Conservation (phyloP, 2,113 vertebrate genomes). For the Poeciliopsis prolifica region DNA sequence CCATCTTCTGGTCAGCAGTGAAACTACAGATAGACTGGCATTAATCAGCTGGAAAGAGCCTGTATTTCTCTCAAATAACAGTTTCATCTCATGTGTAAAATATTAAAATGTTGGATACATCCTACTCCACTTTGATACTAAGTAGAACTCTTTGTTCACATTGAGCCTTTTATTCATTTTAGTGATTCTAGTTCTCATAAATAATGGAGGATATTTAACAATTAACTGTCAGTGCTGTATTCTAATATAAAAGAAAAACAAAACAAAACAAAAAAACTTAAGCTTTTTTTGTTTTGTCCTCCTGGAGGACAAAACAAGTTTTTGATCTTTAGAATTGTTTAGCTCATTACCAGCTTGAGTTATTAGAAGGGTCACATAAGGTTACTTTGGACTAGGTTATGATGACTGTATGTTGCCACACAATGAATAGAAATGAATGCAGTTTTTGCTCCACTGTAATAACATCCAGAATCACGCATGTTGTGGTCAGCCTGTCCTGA, state of each 20-base stretch:
- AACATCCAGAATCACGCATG: neutral
- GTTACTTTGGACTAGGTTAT: slow-evolving; percentile 19
- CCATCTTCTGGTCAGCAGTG: slow-evolving; percentile 65
- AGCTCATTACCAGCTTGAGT: slow-evolving; percentile 30
- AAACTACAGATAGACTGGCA: slow-evolving; percentile 3
- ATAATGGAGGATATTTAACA: slow-evolving; percentile 28
- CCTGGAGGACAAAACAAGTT: too few species aligned
- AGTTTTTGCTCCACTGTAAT: neutral
- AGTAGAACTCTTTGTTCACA: neutral
- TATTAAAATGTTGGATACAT: neutral
- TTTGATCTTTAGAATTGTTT: slow-evolving; percentile 11
- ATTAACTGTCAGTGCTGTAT: slow-evolving; percentile 21
- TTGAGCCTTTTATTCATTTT: neutral
- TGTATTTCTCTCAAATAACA: neutral
- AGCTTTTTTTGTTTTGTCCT: too few species aligned
- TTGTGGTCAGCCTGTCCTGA: neutral
- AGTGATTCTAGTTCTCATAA: slow-evolving; percentile 1
- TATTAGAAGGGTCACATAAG: slow-evolving; percentile 19
- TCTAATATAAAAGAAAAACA: neutral
- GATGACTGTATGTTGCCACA: slow-evolving; percentile 2
- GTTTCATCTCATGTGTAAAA: neutral
- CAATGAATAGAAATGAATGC: neutral
- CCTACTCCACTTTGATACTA: neutral
- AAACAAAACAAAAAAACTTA: too few species aligned
- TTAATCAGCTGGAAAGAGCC: neutral